Evolutionary conservation across 2,888 invertebrate genomes (phyloP).

Genomic region (Rugalucina vietnamica): DNA sequence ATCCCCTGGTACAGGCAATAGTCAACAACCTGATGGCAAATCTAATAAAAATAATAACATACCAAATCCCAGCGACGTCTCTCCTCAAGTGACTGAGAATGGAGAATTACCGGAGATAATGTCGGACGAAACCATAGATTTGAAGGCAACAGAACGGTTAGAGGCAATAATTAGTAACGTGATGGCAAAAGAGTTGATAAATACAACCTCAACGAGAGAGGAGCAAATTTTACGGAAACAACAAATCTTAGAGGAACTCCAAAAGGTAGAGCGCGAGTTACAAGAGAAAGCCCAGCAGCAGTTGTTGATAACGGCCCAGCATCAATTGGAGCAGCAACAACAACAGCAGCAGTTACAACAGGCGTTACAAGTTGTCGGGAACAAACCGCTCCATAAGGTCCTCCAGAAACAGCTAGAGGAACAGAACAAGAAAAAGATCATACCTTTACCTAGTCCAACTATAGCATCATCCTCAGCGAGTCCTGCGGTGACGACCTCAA

Average conservation of each 20-base stretch:
- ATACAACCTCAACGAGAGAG: conserved; percentile 82
- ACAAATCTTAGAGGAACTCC: conserved; percentile 88
- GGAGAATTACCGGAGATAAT: conserved; percentile 64
- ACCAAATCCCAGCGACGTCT: conserved; percentile 51
- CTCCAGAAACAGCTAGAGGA: conserved; percentile 67
- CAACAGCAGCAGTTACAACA: conserved; percentile 71
- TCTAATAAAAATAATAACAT: conserved; percentile 53
- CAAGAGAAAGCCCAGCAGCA: conserved; percentile 86
- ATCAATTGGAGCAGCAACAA: conserved; percentile 77
- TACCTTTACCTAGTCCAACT: conserved; percentile 55
- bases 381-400: conserved; percentile 59
- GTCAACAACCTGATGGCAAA: conserved; percentile 55
- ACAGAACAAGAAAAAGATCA: conserved; percentile 60
- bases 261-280: conserved; percentile 89
- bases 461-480: conserved; percentile 33
- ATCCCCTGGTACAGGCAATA: conserved; percentile 59
- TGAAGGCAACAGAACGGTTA: conserved; percentile 82
- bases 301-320: conserved; percentile 78
- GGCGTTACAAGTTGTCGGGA: conserved; percentile 51
- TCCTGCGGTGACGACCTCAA: conserved; percentile 1
- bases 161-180: conserved; percentile 83
- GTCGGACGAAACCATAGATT: conserved; percentile 71
- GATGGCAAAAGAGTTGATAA: conserved; percentile 82
- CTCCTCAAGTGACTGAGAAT: conserved; percentile 62
- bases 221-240: conserved; percentile 89